Evolutionary conservation across 92 coral and sea anemone genomes (phyloP), one percentile per base, ranked within the genome.

Genomic region (Epizoanthus scotinus): DNA sequence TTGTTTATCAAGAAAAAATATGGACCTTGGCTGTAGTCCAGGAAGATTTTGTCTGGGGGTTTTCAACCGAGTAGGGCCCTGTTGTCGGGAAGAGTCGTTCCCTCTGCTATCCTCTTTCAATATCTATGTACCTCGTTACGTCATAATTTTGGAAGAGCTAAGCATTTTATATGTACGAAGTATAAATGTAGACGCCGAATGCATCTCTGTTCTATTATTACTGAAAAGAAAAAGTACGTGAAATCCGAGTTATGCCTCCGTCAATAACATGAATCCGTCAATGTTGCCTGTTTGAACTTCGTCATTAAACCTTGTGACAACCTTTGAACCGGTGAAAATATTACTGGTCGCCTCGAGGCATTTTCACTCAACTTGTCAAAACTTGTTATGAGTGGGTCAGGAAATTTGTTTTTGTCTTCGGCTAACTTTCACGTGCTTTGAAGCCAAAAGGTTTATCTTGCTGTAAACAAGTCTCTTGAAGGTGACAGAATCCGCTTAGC

Each of bases 11-110:
- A 22, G 67, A 18, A 75, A 3, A 49, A 29, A 52, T 63, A 54
- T 40, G 34, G 28, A 38, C 40, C 25, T 75, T 75, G 81, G 81
- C 66, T 4, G n/a, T 10, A 0, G 49, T 66, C 81, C 81, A 75
- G 68, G n/a, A 56, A 36, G 1, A 57, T 20, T 34, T 47, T 10
- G 81, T 75, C 68, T 58, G 49, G 67, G 44, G 29, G 59, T 59
- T 1, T 34, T 34, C 40, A 34, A 34, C 40, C 40, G 40, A 34
- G 5, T 34, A 34, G 40, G 2, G 40, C 25, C 24, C 59, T 59
- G 50, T 38, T 66, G 31, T 75, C 24, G 66, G 14, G 53, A 26
- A 38, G 4, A 25, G 21, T 21, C 22, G 19, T 13, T 74, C 50
- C 52, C 31, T 13, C 38, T 15, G 0, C 0, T 0, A 4, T n/a